phyloP scores from a whole-genome alignment of 2,797 vertebrate genomes.

The Tenualosa thibaudeaui region DNA sequence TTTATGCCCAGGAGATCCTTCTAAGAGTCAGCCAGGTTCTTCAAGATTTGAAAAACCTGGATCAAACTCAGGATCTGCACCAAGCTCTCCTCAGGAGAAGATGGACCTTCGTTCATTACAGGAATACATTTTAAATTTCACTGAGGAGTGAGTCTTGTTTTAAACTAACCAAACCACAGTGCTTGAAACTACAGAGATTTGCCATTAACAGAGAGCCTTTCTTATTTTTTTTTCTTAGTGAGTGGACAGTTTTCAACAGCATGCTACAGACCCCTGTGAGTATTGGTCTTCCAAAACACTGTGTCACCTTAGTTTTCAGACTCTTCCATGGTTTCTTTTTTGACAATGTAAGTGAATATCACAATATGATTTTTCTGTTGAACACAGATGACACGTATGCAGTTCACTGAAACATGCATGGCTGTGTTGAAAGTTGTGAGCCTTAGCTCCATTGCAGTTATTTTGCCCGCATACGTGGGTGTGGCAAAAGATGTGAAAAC shows the following conservation, averaged over 20 bases:
- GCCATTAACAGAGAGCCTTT: not conserved
- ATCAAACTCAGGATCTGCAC: not conserved
- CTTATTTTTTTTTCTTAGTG: not conserved
- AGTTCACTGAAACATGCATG: not conserved
- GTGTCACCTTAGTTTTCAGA: not conserved
- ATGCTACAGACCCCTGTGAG: conserved; percentile 1
- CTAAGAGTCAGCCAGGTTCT: too few relatives aligned
- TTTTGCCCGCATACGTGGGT: not conserved
- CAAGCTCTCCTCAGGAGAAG: not conserved
- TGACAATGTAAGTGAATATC: not conserved
- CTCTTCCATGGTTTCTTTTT: too few relatives aligned
- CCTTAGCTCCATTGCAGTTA: not conserved
- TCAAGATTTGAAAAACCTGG: too few relatives aligned
- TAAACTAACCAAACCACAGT: not conserved
- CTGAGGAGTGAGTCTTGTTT: not conserved
- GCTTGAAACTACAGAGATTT: not conserved
- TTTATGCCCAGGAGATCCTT: too few relatives aligned
- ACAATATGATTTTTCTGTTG: not conserved
- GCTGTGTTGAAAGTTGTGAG: not conserved
- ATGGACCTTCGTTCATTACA: not conserved
- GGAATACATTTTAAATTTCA: not conserved
- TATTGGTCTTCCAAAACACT: not conserved
- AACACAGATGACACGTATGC: not conserved
- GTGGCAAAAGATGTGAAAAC: not conserved
- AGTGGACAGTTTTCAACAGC: not conserved